These are phyloP conservation scores for Notechis scutatus DNA, from an alignment of 2,113 vertebrate species.

Conservation along the genomic window DNA sequence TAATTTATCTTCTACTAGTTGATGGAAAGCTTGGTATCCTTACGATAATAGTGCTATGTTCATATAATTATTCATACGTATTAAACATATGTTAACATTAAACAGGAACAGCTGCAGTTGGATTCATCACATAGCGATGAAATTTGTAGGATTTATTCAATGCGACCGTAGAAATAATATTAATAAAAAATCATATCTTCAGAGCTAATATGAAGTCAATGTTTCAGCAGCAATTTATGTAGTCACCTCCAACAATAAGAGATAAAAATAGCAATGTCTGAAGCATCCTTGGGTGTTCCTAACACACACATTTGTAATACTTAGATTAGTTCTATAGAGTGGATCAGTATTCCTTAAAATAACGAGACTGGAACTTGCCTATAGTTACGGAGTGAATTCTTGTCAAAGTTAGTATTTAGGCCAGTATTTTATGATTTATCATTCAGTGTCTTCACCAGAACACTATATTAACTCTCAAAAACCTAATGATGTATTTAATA, in stretches of 20 bases:
- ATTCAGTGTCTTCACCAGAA: not conserved
- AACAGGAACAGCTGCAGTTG: not conserved
- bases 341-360: not conserved
- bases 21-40: slow-evolving; percentile 30
- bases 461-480: not conserved
- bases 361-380: not conserved
- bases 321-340: not conserved
- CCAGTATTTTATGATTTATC: not conserved
- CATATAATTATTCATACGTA: slow-evolving; percentile 29
- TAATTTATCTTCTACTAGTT: slow-evolving; percentile 60
- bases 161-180: slow-evolving; percentile 18
- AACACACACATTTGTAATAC: not conserved
- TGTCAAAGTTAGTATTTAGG: not conserved
- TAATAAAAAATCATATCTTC: not conserved
- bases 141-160: not conserved
- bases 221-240: not conserved
- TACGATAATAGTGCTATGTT: slow-evolving; percentile 18
- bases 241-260: not conserved
- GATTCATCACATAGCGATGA: not conserved
- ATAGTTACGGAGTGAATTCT: not conserved
- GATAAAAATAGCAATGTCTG: not conserved
- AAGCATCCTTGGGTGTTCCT: not conserved
- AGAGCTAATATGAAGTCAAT: not conserved
- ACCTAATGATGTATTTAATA: not conserved
- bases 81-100: slow-evolving; percentile 30